phyloP scores from a whole-genome alignment of 2,797 vertebrate species.

The Muscicapa comitata region DNA sequence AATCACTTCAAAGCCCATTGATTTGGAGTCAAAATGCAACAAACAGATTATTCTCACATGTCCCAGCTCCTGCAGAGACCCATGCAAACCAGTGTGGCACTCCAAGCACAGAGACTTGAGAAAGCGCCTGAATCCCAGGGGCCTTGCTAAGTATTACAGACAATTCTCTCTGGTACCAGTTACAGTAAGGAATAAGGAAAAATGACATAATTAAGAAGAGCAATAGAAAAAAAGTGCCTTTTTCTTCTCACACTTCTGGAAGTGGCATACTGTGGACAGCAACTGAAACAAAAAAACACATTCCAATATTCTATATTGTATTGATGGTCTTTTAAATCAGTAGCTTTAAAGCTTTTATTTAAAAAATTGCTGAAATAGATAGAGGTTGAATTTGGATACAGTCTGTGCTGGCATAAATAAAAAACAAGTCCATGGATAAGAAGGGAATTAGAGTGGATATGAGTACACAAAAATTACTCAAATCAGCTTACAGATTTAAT shows the following conservation, averaged over 20 bases:
- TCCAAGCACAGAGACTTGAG: not conserved
- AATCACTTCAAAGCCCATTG: not conserved
- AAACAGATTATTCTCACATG: not conserved
- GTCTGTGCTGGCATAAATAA: not conserved
- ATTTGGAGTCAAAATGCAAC: constrained; percentile 13
- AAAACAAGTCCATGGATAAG: not conserved
- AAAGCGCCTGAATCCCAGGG: not conserved
- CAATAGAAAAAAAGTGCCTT: fast-evolving
- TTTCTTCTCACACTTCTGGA: not conserved
- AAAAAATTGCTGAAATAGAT: not conserved
- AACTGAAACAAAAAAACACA: not conserved
- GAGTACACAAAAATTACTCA: not conserved
- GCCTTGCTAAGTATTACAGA: not conserved
- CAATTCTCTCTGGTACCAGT: not conserved
- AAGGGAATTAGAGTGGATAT: constrained; percentile 2
- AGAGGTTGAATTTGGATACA: not conserved
- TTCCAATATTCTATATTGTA: not conserved
- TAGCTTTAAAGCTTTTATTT: not conserved
- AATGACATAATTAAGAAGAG: not conserved
- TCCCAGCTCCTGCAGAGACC: not conserved
- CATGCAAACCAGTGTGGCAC: fast-evolving
- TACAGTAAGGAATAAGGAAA: not conserved
- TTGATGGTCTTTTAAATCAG: not conserved
- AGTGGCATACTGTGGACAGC: not conserved
- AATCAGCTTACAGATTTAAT: constrained; percentile 7